Conservation (phyloP, 64 coral and sea anemone genomes). For the Montipora capricornis region DNA sequence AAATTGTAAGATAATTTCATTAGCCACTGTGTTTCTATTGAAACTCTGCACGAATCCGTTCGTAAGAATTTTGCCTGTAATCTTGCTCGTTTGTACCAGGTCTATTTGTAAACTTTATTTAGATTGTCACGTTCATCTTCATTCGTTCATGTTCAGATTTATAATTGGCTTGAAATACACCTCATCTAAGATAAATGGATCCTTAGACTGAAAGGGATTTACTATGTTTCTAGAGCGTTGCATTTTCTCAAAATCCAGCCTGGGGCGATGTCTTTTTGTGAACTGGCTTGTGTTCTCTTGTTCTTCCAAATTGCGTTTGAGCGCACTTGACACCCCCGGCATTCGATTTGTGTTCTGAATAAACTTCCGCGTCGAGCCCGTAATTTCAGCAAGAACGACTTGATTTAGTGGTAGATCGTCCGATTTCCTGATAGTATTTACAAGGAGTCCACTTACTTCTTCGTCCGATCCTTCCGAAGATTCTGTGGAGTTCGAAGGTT, state of each 20-base stretch:
- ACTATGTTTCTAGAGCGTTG: constrained; percentile 32
- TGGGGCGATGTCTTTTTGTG: constrained; percentile 61
- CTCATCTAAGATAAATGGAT: constrained; percentile 27
- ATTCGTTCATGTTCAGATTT: constrained; percentile 9
- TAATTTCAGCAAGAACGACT: constrained; percentile 31
- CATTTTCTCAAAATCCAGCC: constrained; percentile 71
- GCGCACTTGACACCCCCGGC: not conserved
- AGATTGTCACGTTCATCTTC: not conserved
- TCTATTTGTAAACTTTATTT: constrained; percentile 4
- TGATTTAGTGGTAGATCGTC: constrained; percentile 1
- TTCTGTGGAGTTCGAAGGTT: constrained; percentile 1
- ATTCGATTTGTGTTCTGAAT: not conserved
- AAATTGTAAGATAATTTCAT: not conserved
- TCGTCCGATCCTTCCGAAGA: constrained; percentile 23
- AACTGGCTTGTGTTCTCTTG: constrained; percentile 25
- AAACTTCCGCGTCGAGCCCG: not conserved
- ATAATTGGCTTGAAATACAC: constrained; percentile 55
- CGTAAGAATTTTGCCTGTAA: not conserved
- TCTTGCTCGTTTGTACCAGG: not conserved
- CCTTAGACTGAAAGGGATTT: not conserved
- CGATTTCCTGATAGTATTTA: not conserved
- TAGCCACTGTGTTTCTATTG: not conserved
- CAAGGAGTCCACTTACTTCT: constrained; percentile 43
- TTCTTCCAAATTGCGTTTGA: constrained; percentile 67
- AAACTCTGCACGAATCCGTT: not conserved